Percentiles rank a stretch among this genome's conserved stretches.
phyloP scores from a whole-genome alignment of 2,888 invertebrate species.

The Amblyteles armatorius region DNA sequence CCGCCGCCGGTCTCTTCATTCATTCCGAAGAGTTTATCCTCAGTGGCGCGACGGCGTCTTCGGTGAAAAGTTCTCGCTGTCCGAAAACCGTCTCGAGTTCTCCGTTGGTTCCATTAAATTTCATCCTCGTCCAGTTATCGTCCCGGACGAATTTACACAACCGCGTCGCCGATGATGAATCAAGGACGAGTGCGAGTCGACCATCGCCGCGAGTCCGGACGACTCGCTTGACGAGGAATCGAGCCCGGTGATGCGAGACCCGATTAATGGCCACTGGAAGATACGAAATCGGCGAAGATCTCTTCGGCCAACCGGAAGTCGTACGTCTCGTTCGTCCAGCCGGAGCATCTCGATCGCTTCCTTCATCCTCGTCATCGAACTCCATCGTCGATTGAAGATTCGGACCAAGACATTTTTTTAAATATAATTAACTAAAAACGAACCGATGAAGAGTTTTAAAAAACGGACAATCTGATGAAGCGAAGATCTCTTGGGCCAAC shows the following conservation, averaged over 20 bases:
- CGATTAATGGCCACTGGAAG: slow-evolving; percentile 63
- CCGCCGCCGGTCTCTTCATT: slow-evolving; percentile 44
- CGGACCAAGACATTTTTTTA: background rate
- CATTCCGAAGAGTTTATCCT: slow-evolving; percentile 63
- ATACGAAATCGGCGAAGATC: slow-evolving; percentile 63
- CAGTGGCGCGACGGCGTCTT: slow-evolving; percentile 53
- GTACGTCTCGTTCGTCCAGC: background rate
- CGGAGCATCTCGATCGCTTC: background rate
- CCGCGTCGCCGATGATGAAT: slow-evolving; percentile 25
- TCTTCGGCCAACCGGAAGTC: slow-evolving; percentile 55
- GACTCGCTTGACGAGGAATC: slow-evolving; percentile 62
- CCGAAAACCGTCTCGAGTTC: background rate
- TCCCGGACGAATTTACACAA: background rate
- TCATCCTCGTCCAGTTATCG: background rate
- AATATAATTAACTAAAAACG: background rate
- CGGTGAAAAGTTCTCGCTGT: slow-evolving; percentile 51
- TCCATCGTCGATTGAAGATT: background rate
- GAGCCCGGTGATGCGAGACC: slow-evolving; percentile 71
- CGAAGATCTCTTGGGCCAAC: slow-evolving; percentile 62
- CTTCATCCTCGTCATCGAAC: background rate
- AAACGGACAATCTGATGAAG: slow-evolving; percentile 36
- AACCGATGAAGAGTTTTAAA: background rate
- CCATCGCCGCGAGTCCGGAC: slow-evolving; percentile 41
- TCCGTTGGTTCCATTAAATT: background rate
- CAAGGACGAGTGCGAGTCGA: slow-evolving; percentile 24